These are phyloP conservation scores for Drosophila arawakana DNA, from an alignment of 1,140 invertebrate genomes.

Conservation along the genomic window DNA sequence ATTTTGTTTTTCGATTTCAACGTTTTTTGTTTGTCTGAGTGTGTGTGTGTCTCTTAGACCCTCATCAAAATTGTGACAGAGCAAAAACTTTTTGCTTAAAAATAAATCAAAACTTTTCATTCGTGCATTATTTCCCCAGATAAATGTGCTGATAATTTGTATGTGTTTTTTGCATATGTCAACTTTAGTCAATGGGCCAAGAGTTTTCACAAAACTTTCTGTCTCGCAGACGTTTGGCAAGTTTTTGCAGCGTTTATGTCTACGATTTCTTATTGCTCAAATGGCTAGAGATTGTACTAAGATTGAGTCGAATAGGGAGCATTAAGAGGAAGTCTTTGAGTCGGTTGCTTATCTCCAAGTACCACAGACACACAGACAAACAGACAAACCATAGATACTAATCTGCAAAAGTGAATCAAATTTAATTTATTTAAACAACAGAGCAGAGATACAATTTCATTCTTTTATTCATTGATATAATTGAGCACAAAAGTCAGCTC, in stretches of 20 bases:
- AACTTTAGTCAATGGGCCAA: conserved; percentile 60
- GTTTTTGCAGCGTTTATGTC: conserved; percentile 47
- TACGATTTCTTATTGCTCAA: conserved; percentile 24
- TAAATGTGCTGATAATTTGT: conserved; percentile 61
- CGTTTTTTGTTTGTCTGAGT: conserved; percentile 14
- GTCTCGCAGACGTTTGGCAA: conserved; percentile 50
- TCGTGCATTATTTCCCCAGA: conserved; percentile 60
- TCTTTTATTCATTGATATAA: too few species aligned
- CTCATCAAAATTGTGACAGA: conserved; percentile 56
- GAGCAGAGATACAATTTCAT: too few species aligned
- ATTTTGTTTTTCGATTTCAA: conserved; percentile 45
- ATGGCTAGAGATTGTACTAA: conserved; percentile 39
- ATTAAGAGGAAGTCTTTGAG: not conserved
- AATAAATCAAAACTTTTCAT: conserved; percentile 62
- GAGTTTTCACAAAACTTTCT: conserved; percentile 38
- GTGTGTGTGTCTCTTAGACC: conserved; percentile 22
- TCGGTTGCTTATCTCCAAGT: conserved; percentile 25
- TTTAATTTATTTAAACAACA: conserved; percentile 33
- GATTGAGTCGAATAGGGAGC: conserved; percentile 18
- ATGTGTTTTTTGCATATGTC: conserved; percentile 59
- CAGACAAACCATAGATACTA: conserved; percentile 9
- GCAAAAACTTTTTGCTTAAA: conserved; percentile 54
- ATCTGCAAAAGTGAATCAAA: conserved; percentile 32
- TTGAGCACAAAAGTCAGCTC: too few species aligned
- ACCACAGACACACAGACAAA: not conserved